phyloP scores from a whole-genome alignment of 1,140 invertebrate species.

The Fopius arisanus region DNA sequence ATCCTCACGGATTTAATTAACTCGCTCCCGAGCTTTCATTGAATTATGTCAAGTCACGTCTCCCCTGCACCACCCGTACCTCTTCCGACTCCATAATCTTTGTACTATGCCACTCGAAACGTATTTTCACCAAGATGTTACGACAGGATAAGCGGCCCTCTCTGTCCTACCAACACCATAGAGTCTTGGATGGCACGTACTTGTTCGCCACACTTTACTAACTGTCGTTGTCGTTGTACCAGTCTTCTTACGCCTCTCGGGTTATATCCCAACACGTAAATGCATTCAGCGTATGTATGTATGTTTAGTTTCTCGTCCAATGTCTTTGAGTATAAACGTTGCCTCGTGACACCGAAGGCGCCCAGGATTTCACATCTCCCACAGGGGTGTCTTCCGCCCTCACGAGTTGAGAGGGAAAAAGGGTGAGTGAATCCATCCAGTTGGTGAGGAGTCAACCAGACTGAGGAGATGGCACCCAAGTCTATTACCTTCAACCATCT shows the following conservation, averaged over 20 bases:
- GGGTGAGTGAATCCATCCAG: conserved; percentile 1
- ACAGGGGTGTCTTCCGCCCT: background rate
- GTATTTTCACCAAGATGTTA: conserved; percentile 31
- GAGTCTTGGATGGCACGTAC: background rate
- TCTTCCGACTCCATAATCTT: conserved; percentile 19
- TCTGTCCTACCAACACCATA: background rate
- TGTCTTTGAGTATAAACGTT: conserved; percentile 6
- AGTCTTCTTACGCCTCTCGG: background rate
- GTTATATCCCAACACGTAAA: conserved; percentile 11
- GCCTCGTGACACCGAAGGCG: background rate
- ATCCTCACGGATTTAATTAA: conserved; percentile 22
- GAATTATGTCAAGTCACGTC: conserved; percentile 33
- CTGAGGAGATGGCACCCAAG: background rate
- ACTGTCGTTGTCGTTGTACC: conserved; percentile 13
- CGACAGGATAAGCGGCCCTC: conserved; percentile 25
- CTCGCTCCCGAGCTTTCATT: conserved; percentile 26
- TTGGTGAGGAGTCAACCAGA: conserved; percentile 16
- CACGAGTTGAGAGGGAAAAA: background rate
- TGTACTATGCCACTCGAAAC: conserved; percentile 32
- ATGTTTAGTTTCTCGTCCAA: conserved; percentile 11
- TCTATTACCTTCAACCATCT: conserved; percentile 5
- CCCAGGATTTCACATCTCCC: conserved; percentile 19
- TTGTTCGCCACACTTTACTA: conserved; percentile 21
- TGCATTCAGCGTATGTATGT: background rate
- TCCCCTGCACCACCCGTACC: background rate